Evolutionary conservation across 2,113 vertebrate species (phyloP).

Genomic region (Peromyscus polionotus): DNA sequence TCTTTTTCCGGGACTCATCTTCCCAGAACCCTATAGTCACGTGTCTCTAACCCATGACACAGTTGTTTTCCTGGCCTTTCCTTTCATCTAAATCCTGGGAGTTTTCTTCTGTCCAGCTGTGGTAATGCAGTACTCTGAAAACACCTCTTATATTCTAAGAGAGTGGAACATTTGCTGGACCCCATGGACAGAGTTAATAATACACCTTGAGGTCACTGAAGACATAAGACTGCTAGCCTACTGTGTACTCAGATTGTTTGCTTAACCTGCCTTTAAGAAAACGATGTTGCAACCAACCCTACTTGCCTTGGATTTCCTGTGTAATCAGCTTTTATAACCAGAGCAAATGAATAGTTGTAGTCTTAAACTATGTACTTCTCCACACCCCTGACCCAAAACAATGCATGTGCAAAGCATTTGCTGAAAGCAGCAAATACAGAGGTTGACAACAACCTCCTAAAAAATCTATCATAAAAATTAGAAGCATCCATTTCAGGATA

Average conservation of each 20-base stretch:
- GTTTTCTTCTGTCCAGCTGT: background rate
- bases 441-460: background rate
- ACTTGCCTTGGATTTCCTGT: background rate
- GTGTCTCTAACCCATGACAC: background rate
- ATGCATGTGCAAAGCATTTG: background rate
- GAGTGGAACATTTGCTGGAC: background rate
- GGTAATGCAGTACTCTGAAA: background rate
- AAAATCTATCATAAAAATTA: background rate
- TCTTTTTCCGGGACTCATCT: background rate
- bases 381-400: background rate
- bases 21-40: background rate
- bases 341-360: background rate
- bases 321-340: background rate
- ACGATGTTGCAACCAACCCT: background rate
- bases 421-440: background rate
- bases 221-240: background rate
- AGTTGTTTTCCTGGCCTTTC: background rate
- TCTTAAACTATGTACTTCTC: background rate
- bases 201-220: background rate
- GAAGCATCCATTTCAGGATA: background rate
- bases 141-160: background rate
- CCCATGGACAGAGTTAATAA: background rate
- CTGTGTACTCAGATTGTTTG: background rate
- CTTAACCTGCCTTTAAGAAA: background rate
- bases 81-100: constrained; percentile 12